Percentiles rank a stretch among this genome's conserved stretches.
Evolutionary conservation across 2,888 invertebrate species (phyloP).

Genomic region (Dicyrtoma fusca): DNA sequence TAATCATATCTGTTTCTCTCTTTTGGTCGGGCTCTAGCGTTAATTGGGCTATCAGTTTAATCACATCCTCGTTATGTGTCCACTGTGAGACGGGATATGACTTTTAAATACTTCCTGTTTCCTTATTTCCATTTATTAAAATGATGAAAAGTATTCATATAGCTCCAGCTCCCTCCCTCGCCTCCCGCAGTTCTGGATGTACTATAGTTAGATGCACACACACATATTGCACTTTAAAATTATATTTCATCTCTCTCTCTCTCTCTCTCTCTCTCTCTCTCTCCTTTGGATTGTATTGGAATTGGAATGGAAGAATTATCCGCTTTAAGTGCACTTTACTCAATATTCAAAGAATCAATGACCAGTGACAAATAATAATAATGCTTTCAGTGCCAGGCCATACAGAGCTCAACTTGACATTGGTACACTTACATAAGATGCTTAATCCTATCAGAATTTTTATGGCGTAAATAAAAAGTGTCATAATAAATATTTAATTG

Average conservation of each 20-base stretch:
- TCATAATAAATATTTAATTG: too few relatives aligned
- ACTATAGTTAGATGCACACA: too few relatives aligned
- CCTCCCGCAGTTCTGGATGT: neutral
- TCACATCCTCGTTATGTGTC: slow-evolving; percentile 38
- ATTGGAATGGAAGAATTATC: too few relatives aligned
- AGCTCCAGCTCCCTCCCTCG: neutral
- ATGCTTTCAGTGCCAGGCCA: too few relatives aligned
- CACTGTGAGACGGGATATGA: slow-evolving; percentile 38
- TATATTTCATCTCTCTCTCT: slow-evolving; percentile 1
- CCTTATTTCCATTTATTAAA: slow-evolving; percentile 38
- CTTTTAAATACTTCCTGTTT: slow-evolving; percentile 41
- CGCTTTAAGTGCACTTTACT: too few relatives aligned
- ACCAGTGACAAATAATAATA: too few relatives aligned
- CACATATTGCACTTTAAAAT: slow-evolving; percentile 4
- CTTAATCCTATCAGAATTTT: too few relatives aligned
- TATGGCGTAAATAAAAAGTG: too few relatives aligned
- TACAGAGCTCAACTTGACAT: too few relatives aligned
- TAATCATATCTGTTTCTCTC: slow-evolving; percentile 34
- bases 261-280: neutral
- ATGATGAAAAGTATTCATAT: slow-evolving; percentile 25
- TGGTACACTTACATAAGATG: too few relatives aligned
- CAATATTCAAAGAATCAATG: too few relatives aligned
- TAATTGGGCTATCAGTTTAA: slow-evolving; percentile 41
- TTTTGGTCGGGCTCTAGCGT: slow-evolving; percentile 29
- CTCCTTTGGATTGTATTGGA: too few relatives aligned